Percentiles rank a stretch among this genome's conserved stretches.
Conservation (phyloP, 2,888 invertebrate species). For the Anaspis maculata region DNA sequence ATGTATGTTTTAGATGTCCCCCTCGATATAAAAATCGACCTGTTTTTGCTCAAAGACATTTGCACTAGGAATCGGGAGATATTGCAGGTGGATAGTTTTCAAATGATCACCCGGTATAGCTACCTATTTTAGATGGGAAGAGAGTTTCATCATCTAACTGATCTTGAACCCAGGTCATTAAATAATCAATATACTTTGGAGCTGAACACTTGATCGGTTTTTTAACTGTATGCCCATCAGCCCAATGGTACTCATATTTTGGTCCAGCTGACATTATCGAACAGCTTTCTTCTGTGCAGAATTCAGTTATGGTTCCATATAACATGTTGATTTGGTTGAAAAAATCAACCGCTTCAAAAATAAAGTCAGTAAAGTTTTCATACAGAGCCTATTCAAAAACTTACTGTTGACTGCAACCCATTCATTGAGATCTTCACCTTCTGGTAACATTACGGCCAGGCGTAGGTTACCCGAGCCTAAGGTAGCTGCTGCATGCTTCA, state of each 20-base stretch:
- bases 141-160: constrained; percentile 97
- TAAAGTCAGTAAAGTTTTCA: constrained; percentile 6
- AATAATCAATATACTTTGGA: constrained; percentile 97
- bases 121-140: constrained; percentile 97
- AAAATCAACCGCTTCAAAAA: constrained; percentile 88
- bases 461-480: constrained; percentile 94
- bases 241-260: constrained; percentile 99
- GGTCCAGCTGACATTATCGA: constrained; percentile 99
- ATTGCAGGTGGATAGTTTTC: no score
- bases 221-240: constrained; percentile 94
- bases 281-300: constrained; percentile 95
- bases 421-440: constrained; percentile 98
- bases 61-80: no score
- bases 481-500: constrained; percentile 98
- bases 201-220: constrained; percentile 99
- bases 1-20: no score
- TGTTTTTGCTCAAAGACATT: no score
- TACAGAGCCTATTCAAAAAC: constrained; percentile 36
- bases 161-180: constrained; percentile 99
- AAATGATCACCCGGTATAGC: no score
- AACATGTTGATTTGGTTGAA: constrained; percentile 99
- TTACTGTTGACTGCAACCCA: constrained; percentile 99
- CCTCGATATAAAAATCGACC: no score
- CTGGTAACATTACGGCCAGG: constrained; percentile 92
- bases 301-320: constrained; percentile 99